Conservation (phyloP, 2,797 vertebrate genomes). For the Gymnocypris eckloni region DNA sequence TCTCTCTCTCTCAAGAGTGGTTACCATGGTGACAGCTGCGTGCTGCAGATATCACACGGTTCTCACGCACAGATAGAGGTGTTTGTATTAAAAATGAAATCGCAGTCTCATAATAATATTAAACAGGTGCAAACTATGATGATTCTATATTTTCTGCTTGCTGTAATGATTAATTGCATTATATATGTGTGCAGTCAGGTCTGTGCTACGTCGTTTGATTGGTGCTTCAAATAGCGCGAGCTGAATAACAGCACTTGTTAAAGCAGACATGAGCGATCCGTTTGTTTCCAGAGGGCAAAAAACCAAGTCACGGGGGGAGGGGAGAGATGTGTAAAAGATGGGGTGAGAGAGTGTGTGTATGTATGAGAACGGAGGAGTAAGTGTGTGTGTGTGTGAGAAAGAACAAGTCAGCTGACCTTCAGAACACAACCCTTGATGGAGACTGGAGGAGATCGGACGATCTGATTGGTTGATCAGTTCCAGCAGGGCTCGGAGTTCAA, state of each 20-base stretch:
- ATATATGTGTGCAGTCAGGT: not conserved
- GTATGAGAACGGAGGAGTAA: not conserved
- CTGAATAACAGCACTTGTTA: constrained; percentile 49
- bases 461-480: constrained; percentile 51
- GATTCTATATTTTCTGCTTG: not conserved
- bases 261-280: constrained; percentile 35
- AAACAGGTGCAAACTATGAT: constrained; percentile 39
- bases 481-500: constrained; percentile 10
- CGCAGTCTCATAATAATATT: constrained; percentile 28
- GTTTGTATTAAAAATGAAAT: constrained; percentile 44
- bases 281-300: constrained; percentile 15
- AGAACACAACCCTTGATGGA: constrained; percentile 47
- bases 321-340: constrained; percentile 29
- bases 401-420: constrained; percentile 58
- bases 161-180: not conserved
- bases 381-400: constrained; percentile 30
- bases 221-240: not conserved
- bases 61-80: constrained; percentile 55
- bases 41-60: constrained; percentile 61
- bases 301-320: constrained; percentile 9
- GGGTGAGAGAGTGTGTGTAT: constrained; percentile 4
- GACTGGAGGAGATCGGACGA: constrained; percentile 22
- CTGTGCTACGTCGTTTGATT: not conserved
- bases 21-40: constrained; percentile 66
- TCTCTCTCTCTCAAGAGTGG: constrained; percentile 53